These are phyloP conservation scores for Drosophila eugracilis DNA, from an alignment of 1,140 invertebrate species.

Conservation along the genomic window DNA sequence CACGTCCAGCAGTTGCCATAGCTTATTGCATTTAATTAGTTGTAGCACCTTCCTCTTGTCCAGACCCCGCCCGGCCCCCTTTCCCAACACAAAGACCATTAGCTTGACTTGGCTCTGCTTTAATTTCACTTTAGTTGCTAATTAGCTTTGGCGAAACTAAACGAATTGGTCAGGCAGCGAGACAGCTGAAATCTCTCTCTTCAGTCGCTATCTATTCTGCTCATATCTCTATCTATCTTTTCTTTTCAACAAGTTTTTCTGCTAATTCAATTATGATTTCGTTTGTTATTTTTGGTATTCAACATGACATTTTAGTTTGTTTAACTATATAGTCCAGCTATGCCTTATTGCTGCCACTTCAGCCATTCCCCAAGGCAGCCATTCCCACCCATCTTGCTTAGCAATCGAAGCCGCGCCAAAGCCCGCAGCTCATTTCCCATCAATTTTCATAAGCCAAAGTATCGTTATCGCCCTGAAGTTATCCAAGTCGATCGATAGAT, in stretches of 20 bases:
- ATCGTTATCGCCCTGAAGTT: constrained; percentile 17
- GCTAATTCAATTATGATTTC: constrained; percentile 36
- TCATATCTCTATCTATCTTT: constrained; percentile 7
- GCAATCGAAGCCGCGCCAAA: constrained; percentile 14
- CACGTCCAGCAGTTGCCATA: constrained; percentile 62
- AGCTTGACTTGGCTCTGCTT: constrained; percentile 66
- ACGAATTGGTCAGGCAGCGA: constrained; percentile 67
- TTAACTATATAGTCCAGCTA: constrained; percentile 19
- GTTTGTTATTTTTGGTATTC: background rate
- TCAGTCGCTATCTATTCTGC: constrained; percentile 5
- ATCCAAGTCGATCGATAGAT: constrained; percentile 35
- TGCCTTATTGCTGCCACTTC: background rate
- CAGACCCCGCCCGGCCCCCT: background rate
- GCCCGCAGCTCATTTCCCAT: constrained; percentile 32
- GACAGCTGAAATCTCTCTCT: constrained; percentile 31
- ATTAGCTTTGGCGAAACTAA: constrained; percentile 76
- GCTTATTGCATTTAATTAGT: constrained; percentile 84
- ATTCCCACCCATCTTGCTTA: constrained; percentile 31
- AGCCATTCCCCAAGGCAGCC: background rate
- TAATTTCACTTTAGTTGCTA: constrained; percentile 83
- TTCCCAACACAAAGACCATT: constrained; percentile 59
- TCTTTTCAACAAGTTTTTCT: constrained; percentile 16
- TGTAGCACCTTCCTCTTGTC: constrained; percentile 60
- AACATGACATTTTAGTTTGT: constrained; percentile 10
- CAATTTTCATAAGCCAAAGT: constrained; percentile 44